Percentiles rank a stretch among this genome's conserved stretches.
phyloP scores from a whole-genome alignment of 1,140 invertebrate species.

The Drosophila pseudoobscura region DNA sequence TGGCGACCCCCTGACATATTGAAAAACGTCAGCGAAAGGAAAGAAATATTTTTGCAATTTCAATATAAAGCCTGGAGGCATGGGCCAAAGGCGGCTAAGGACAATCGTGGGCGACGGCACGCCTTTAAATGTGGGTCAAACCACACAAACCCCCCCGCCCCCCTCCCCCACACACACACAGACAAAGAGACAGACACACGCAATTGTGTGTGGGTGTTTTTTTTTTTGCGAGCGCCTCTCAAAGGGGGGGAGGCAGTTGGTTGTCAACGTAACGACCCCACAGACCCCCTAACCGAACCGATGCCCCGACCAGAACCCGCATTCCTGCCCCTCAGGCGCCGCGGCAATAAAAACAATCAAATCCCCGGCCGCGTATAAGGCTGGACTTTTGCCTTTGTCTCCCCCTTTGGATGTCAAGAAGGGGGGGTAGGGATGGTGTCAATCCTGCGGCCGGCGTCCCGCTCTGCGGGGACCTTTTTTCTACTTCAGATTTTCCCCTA shows the following conservation, averaged over 20 bases:
- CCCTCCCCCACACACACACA: constrained; percentile 1
- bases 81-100: constrained; percentile 33
- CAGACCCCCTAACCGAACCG: too few relatives aligned
- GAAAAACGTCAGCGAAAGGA: constrained; percentile 37
- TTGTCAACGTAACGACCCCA: constrained; percentile 77
- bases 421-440: too few relatives aligned
- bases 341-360: constrained; percentile 42
- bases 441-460: too few relatives aligned
- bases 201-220: constrained; percentile 27
- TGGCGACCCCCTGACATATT: constrained; percentile 44
- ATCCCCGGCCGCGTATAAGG: constrained; percentile 26
- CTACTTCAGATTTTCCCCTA: constrained; percentile 13
- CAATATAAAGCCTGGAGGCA: constrained; percentile 70
- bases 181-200: neutral
- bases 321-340: constrained; percentile 59
- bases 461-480: constrained; percentile 13
- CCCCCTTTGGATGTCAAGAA: too few relatives aligned
- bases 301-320: constrained; percentile 54
- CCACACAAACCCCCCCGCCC: constrained; percentile 3
- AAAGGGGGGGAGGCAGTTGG: constrained; percentile 43
- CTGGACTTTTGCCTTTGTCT: constrained; percentile 14
- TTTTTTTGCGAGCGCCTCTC: constrained; percentile 4
- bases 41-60: constrained; percentile 63
- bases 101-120: constrained; percentile 52
- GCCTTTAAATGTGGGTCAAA: constrained; percentile 76